Conservation (phyloP, 2,113 vertebrate genomes). For the Mormyrus lacerda region DNA sequence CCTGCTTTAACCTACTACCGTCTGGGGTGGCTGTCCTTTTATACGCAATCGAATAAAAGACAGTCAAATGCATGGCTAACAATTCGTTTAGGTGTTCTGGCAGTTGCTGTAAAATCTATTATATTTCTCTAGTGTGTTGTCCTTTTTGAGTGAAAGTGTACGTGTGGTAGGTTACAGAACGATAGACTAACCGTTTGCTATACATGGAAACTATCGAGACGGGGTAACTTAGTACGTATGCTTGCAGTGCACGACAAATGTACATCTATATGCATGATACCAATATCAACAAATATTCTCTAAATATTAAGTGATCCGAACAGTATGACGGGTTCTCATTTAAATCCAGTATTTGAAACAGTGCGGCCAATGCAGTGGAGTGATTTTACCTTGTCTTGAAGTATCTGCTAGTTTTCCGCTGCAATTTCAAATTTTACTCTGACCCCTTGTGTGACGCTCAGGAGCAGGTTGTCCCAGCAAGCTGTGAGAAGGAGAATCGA, state of each 20-base stretch:
- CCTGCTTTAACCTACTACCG: background rate
- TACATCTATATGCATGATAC: background rate
- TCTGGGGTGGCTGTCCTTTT: background rate
- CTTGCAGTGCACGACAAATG: background rate
- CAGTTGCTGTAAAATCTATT: background rate
- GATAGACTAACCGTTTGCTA: background rate
- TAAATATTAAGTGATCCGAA: background rate
- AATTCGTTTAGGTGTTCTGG: background rate
- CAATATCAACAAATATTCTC: background rate
- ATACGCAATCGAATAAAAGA: background rate
- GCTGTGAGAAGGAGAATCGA: slow-evolving; percentile 28
- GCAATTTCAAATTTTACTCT: slow-evolving; percentile 9
- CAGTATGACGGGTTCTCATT: background rate
- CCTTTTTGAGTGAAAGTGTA: background rate
- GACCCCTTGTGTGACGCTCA: background rate
- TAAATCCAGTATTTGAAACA: background rate
- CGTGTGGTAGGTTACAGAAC: background rate
- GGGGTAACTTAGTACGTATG: background rate
- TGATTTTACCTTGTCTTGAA: slow-evolving; percentile 7
- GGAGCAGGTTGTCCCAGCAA: slow-evolving; percentile 31
- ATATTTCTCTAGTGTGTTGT: background rate
- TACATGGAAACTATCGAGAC: background rate
- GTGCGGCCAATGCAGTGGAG: background rate
- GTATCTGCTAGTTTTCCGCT: background rate
- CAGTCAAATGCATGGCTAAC: background rate